Evolutionary conservation across 2,888 invertebrate genomes (phyloP).

Genomic region (Ligdia adustata): DNA sequence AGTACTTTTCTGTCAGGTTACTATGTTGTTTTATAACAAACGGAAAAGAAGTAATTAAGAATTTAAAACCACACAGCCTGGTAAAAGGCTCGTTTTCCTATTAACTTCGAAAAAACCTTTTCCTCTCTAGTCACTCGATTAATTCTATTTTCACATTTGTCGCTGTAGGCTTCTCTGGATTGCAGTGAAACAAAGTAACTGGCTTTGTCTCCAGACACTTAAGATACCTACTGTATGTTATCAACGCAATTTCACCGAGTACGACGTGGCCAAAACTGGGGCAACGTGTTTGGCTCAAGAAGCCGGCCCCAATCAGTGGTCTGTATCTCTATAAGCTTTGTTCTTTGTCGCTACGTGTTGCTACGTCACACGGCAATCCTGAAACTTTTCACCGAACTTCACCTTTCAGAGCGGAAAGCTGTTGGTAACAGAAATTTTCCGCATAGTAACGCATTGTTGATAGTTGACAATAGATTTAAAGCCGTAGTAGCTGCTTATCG

Average conservation of each 20-base stretch:
- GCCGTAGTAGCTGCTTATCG: too few species aligned
- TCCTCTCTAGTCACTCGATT: neutral
- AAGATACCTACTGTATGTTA: constrained; percentile 23
- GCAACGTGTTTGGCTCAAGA: constrained; percentile 24
- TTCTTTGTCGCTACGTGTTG: constrained; percentile 13
- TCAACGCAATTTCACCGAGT: constrained; percentile 15
- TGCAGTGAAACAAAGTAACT: constrained; percentile 19
- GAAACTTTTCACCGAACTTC: neutral
- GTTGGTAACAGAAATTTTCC: constrained; percentile 2
- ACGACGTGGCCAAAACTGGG: constrained; percentile 17
- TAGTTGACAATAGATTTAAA: neutral
- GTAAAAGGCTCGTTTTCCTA: constrained; percentile 3
- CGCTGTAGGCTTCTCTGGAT: constrained; percentile 5
- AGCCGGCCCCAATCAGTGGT: constrained; percentile 21
- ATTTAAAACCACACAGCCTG: neutral
- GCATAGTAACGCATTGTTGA: neutral
- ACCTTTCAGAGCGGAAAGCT: neutral
- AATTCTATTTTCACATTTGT: constrained; percentile 12
- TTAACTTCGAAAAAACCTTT: constrained; percentile 8
- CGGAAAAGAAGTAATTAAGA: neutral
- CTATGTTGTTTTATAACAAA: too few species aligned
- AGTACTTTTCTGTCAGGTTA: too few species aligned
- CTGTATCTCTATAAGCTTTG: constrained; percentile 22
- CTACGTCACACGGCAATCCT: constrained; percentile 6
- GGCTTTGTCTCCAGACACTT: constrained; percentile 18